Percentiles rank a stretch among this genome's conserved stretches.
phyloP scores from a whole-genome alignment of 2,888 invertebrate species.

The Mesorhabditis spiculigera region DNA sequence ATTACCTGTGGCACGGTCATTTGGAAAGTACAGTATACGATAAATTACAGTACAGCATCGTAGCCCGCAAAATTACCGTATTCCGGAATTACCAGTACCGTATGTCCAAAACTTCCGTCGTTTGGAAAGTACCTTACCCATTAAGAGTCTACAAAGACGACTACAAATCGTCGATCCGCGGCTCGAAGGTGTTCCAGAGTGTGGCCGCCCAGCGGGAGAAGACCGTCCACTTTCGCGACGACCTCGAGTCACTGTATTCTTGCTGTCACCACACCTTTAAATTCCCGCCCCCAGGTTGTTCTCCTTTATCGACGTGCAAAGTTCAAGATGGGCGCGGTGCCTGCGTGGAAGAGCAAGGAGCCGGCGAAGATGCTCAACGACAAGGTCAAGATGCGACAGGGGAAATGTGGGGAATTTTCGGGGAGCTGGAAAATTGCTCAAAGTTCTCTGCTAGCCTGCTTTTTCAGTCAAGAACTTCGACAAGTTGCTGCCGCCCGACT shows the following conservation, averaged over 20 bases:
- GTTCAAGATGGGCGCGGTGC: neutral
- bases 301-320: neutral
- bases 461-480: neutral
- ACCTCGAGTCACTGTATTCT: neutral
- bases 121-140: neutral
- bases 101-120: no score
- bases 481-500: neutral
- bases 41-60: no score
- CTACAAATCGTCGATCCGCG: neutral
- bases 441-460: neutral
- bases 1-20: no score
- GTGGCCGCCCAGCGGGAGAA: neutral
- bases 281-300: neutral
- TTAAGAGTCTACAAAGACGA: neutral
- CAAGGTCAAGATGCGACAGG: neutral
- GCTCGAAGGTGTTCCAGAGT: neutral
- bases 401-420: neutral
- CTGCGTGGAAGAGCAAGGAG: neutral
- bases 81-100: no score
- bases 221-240: neutral
- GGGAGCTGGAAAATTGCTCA: neutral
- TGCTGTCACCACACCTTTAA: neutral
- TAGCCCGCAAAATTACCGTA: no score
- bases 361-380: neutral
- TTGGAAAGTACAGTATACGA: no score